Evolutionary conservation across 2,797 vertebrate species (phyloP).

Genomic region (Harpagifer antarcticus): DNA sequence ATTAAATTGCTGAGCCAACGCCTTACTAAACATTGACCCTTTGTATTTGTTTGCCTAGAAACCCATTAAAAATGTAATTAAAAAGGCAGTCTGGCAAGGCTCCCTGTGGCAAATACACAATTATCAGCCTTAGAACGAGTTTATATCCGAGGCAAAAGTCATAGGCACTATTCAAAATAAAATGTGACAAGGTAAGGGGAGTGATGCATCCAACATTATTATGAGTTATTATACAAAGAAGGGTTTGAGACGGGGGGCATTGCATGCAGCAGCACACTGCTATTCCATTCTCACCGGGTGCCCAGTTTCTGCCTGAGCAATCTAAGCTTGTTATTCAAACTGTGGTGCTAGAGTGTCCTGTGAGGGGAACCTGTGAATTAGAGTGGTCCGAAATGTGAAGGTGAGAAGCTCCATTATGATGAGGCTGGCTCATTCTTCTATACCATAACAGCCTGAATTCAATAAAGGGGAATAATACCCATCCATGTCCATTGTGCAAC

Average conservation of each 20-base stretch:
- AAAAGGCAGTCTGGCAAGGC: slow-evolving; percentile 54
- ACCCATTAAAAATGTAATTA: slow-evolving; percentile 79
- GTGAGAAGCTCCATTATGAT: slow-evolving; percentile 47
- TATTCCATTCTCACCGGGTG: slow-evolving; percentile 62
- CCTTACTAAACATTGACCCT: slow-evolving; percentile 55
- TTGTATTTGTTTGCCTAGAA: slow-evolving; percentile 70
- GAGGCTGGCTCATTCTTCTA: slow-evolving; percentile 19
- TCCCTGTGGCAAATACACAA: slow-evolving; percentile 69
- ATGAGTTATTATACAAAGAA: slow-evolving; percentile 37
- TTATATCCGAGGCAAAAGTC: slow-evolving; percentile 47
- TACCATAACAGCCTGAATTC: slow-evolving; percentile 3
- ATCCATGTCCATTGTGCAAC: slow-evolving; percentile 16
- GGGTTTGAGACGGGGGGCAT: slow-evolving; percentile 13
- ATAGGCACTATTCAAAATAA: slow-evolving; percentile 45
- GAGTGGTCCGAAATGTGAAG: slow-evolving; percentile 46
- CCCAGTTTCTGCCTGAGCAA: slow-evolving; percentile 68
- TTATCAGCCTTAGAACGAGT: slow-evolving; percentile 67
- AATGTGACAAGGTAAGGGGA: slow-evolving; percentile 38
- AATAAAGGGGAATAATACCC: slow-evolving; percentile 21
- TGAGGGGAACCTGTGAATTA: slow-evolving; percentile 49
- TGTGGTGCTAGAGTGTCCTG: slow-evolving; percentile 46
- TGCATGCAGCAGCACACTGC: slow-evolving; percentile 38
- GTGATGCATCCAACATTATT: slow-evolving; percentile 29
- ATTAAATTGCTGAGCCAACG: slow-evolving; percentile 43
- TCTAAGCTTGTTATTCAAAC: slow-evolving; percentile 57